phyloP scores from a whole-genome alignment of 2,113 vertebrate species.

The Siniperca chuatsi region DNA sequence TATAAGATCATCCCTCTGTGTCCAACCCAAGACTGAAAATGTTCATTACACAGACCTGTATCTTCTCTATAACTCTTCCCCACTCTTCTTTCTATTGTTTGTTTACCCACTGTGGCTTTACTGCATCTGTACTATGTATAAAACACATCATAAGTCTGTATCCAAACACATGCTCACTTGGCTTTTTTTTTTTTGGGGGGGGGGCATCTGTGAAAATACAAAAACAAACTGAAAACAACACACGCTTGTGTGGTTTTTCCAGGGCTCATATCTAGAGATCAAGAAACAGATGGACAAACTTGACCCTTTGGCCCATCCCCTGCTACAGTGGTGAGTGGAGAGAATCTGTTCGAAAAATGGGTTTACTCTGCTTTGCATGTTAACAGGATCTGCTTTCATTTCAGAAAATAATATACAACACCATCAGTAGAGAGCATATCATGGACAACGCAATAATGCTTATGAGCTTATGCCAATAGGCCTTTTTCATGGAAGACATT shows the following conservation, averaged over 20 bases:
- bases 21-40: too few relatives aligned
- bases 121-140: slow-evolving; percentile 7
- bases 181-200: neutral
- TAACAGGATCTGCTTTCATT: neutral
- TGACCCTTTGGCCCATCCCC: slow-evolving; percentile 95
- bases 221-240: slow-evolving; percentile 3
- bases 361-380: neutral
- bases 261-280: slow-evolving; percentile 99
- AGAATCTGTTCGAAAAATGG: slow-evolving; percentile 3
- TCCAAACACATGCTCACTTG: slow-evolving; percentile 10
- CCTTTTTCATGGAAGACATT: slow-evolving; percentile 1
- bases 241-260: slow-evolving; percentile 28
- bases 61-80: neutral
- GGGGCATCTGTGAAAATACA: neutral
- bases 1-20: neutral
- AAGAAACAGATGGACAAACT: slow-evolving; percentile 99
- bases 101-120: neutral
- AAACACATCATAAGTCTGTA: neutral
- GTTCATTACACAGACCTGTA: too few relatives aligned
- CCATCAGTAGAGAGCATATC: neutral
- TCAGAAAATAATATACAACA: neutral
- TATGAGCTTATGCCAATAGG: neutral
- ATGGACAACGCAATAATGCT: neutral
- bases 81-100: neutral
- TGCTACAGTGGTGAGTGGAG: slow-evolving; percentile 93